These are phyloP conservation scores for Vimba vimba DNA, from an alignment of 2,113 vertebrate genomes.

Conservation along the genomic window DNA sequence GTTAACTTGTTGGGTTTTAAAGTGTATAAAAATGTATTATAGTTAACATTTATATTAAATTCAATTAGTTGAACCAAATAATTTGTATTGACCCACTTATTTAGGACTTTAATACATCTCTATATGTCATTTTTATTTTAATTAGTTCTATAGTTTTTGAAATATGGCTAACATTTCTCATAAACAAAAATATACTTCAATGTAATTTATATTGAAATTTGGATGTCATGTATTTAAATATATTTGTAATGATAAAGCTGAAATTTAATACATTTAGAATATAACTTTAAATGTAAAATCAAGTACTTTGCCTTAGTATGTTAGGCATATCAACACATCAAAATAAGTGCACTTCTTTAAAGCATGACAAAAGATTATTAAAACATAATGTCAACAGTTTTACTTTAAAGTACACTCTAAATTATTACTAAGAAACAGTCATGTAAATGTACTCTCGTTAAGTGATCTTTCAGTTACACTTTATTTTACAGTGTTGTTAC, in stretches of 20 bases:
- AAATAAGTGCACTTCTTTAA: not conserved
- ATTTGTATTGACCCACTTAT: not conserved
- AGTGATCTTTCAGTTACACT: not conserved
- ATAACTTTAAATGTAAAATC: not conserved
- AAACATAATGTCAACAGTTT: not conserved
- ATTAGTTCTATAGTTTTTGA: not conserved
- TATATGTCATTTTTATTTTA: not conserved
- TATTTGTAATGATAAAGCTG: not conserved
- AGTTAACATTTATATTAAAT: too few relatives aligned
- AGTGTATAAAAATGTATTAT: too few relatives aligned
- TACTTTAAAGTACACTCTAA: too few relatives aligned
- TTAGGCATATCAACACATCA: not conserved
- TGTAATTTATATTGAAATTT: not conserved
- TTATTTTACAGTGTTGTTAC: too few relatives aligned
- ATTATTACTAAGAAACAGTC: not conserved
- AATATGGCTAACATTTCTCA: not conserved
- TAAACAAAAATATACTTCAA: too few relatives aligned
- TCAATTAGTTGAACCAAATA: too few relatives aligned
- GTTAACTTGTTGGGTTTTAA: too few relatives aligned
- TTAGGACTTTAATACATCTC: not conserved
- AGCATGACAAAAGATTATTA: not conserved
- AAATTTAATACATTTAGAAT: not conserved
- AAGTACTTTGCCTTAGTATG: not conserved
- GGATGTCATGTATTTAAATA: not conserved
- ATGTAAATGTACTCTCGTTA: not conserved